These are phyloP conservation scores for Cheumatopsyche charites DNA, from an alignment of 1,140 invertebrate species.

Conservation along the genomic window DNA sequence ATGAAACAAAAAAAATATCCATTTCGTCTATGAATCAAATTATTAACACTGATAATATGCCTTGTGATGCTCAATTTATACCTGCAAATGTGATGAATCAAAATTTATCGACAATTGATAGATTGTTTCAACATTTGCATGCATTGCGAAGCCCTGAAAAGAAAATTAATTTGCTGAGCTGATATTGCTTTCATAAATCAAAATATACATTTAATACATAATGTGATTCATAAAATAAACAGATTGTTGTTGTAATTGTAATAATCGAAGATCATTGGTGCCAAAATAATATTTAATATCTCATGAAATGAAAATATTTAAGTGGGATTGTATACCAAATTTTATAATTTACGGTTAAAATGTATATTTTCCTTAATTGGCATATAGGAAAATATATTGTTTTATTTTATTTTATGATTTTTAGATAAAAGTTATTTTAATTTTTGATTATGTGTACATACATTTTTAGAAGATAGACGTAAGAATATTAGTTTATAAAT, in stretches of 20 bases:
- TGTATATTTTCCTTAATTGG: constrained; percentile 11
- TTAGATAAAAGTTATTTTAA: no score
- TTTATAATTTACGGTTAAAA: neutral
- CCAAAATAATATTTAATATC: constrained; percentile 23
- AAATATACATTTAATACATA: neutral
- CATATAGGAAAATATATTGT: constrained; percentile 4
- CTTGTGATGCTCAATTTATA: neutral
- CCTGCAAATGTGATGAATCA: constrained; percentile 2
- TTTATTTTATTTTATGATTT: no score
- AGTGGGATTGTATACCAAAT: constrained; percentile 32
- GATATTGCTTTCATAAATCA: neutral
- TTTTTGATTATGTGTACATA: no score
- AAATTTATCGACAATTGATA: constrained; percentile 15
- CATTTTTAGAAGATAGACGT: no score
- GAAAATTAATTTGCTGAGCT: neutral
- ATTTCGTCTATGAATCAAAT: no score
- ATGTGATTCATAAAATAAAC: constrained; percentile 5
- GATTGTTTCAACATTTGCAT: constrained; percentile 10
- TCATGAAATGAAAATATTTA: constrained; percentile 25
- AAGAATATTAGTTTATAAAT: no score
- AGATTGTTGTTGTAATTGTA: neutral
- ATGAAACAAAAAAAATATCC: no score
- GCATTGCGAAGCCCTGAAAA: neutral
- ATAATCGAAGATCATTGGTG: constrained; percentile 16
- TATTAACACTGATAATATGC: no score